Conservation (phyloP, 2,888 invertebrate species). For the Phyto melanocephala region DNA sequence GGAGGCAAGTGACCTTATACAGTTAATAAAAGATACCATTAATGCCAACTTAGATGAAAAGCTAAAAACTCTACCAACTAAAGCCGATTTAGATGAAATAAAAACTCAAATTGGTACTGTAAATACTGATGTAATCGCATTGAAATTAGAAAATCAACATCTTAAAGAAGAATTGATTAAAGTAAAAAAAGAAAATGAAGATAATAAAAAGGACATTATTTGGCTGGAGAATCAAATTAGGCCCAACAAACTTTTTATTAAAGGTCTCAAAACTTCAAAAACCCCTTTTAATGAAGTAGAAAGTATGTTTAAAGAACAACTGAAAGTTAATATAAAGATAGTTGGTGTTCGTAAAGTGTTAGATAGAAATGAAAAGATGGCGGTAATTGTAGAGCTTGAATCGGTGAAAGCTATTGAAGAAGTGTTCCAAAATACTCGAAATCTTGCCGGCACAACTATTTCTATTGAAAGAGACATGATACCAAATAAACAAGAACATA, state of each 20-base stretch:
- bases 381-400: background rate
- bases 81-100: background rate
- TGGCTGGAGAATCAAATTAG: no score
- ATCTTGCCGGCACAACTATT: background rate
- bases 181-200: no score
- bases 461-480: background rate
- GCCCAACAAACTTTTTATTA: background rate
- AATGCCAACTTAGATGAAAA: constrained; percentile 2
- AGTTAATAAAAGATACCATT: background rate
- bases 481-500: no score
- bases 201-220: no score
- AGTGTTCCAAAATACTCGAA: background rate
- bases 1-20: background rate
- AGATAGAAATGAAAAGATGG: background rate
- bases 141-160: background rate
- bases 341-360: background rate
- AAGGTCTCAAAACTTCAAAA: background rate
- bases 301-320: background rate
- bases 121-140: background rate
- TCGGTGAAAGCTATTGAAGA: background rate
- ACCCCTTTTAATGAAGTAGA: background rate
- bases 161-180: no score
- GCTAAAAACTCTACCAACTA: background rate
- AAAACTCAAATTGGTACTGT: background rate
- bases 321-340: background rate